These are phyloP conservation scores for Latrodectus elegans DNA, from an alignment of 2,888 invertebrate genomes.

Conservation along the genomic window DNA sequence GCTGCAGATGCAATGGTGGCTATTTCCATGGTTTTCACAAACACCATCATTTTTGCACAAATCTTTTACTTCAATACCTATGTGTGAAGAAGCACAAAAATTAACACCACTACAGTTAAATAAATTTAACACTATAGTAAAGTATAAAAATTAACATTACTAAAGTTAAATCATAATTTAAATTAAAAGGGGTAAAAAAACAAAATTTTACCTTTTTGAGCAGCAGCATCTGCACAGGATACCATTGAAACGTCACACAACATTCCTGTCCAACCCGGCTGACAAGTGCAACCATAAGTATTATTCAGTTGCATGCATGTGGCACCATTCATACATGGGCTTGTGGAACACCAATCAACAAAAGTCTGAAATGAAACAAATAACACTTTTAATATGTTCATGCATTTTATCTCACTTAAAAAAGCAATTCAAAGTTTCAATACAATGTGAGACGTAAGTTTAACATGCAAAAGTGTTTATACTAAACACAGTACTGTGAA, in stretches of 20 bases:
- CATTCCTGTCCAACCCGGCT: constrained; percentile 93
- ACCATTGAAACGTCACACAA: constrained; percentile 95
- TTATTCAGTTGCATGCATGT: constrained; percentile 89
- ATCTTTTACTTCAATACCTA: constrained; percentile 83
- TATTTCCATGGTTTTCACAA: constrained; percentile 92
- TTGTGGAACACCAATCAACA: constrained; percentile 91
- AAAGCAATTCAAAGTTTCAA: not conserved
- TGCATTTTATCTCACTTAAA: not conserved
- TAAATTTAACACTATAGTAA: not conserved
- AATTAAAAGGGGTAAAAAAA: not conserved
- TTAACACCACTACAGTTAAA: not conserved
- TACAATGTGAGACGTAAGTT: too few species aligned
- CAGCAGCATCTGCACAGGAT: constrained; percentile 76
- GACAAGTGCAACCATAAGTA: constrained; percentile 88
- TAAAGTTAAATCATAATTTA: not conserved
- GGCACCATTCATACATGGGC: constrained; percentile 91
- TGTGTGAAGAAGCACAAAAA: not conserved
- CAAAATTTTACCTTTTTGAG: constrained; percentile 72
- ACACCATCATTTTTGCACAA: constrained; percentile 96
- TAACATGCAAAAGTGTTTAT: too few species aligned
- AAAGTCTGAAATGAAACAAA: constrained; percentile 72
- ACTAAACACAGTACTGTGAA: too few species aligned
- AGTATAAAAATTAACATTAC: not conserved
- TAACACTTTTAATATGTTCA: not conserved
- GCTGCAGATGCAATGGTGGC: constrained; percentile 96